These are phyloP conservation scores for Willowsia nigromaculata DNA, from an alignment of 2,888 invertebrate species.

Conservation along the genomic window DNA sequence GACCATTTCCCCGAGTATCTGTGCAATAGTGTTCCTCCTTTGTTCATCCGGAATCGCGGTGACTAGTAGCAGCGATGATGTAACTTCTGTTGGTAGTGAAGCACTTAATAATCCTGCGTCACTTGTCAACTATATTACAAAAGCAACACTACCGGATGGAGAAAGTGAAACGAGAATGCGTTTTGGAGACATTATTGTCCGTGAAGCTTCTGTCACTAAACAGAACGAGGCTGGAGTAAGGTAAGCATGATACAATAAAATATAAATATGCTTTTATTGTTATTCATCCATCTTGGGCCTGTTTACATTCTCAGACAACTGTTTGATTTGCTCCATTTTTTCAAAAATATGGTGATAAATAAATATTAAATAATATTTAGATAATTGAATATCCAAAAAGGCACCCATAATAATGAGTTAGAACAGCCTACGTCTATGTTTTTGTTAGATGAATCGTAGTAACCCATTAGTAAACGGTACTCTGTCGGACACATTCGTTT, in stretches of 20 bases:
- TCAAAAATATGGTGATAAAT: no score
- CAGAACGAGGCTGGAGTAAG: slow-evolving; percentile 60
- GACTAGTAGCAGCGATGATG: slow-evolving; percentile 28
- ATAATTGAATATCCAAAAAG: no score
- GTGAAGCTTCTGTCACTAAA: slow-evolving; percentile 84
- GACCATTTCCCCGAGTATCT: slow-evolving; percentile 6
- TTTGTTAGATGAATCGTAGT: no score
- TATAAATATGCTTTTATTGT: background rate
- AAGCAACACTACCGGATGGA: slow-evolving; percentile 86
- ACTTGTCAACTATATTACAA: slow-evolving; percentile 84
- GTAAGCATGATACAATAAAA: slow-evolving; percentile 27
- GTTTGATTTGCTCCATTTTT: no score
- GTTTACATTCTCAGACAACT: no score
- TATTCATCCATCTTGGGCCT: no score
- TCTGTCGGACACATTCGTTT: background rate
- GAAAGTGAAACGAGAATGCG: slow-evolving; percentile 86
- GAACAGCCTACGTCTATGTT: no score
- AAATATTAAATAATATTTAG: no score
- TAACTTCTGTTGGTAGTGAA: background rate
- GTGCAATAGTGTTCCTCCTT: slow-evolving; percentile 37
- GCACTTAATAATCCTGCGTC: background rate
- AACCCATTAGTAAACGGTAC: background rate
- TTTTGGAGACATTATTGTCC: slow-evolving; percentile 85
- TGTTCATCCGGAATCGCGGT: slow-evolving; percentile 21
- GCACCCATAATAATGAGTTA: no score